Conservation (phyloP, 2,113 vertebrate species). For the Lamprotornis superbus region DNA sequence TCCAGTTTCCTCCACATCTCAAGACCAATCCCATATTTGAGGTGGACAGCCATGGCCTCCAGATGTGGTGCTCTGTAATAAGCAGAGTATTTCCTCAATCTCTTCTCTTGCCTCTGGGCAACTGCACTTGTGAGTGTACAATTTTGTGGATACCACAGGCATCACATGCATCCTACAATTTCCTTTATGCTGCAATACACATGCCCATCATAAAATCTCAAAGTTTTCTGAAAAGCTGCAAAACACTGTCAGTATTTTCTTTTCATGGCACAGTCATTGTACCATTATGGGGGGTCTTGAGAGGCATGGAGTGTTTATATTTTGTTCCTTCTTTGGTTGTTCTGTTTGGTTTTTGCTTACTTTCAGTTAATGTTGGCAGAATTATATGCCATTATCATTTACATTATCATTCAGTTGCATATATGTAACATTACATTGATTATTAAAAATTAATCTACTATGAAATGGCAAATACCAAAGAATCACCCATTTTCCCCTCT, state of each 20-base stretch:
- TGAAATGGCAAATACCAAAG: background rate
- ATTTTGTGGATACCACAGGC: background rate
- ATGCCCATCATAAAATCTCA: background rate
- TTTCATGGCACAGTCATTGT: background rate
- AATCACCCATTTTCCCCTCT: background rate
- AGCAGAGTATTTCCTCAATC: background rate
- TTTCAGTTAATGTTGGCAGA: background rate
- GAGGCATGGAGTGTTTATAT: background rate
- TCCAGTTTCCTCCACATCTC: background rate
- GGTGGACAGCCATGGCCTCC: background rate
- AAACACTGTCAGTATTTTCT: background rate
- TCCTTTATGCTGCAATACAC: background rate
- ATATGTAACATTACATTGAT: background rate
- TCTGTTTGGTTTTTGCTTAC: background rate
- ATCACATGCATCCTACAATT: background rate
- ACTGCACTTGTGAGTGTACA: background rate
- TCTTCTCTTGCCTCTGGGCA: background rate
- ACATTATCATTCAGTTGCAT: background rate
- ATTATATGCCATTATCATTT: background rate
- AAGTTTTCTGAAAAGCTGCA: background rate
- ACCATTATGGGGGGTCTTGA: rapidly evolving
- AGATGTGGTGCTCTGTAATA: background rate
- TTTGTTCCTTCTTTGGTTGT: background rate
- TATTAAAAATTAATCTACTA: background rate
- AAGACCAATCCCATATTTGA: background rate